These are phyloP conservation scores for Aporophyla lueneburgensis DNA, from an alignment of 2,888 invertebrate species.

Conservation along the genomic window DNA sequence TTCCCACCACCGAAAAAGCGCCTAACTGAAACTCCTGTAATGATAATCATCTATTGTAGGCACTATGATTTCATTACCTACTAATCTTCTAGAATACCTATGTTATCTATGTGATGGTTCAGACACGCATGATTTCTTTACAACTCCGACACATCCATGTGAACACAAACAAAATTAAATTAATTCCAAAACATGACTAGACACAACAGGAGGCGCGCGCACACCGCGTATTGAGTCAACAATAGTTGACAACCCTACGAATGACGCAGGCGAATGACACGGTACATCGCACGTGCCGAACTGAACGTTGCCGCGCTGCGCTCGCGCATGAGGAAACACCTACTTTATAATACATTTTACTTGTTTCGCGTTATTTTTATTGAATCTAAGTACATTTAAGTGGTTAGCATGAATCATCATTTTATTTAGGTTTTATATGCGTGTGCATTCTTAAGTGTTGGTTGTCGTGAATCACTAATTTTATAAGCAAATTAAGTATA, in stretches of 20 bases:
- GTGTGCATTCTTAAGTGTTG: constrained; percentile 7
- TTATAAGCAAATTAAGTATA: not conserved
- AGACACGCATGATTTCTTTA: not conserved
- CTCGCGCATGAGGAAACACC: constrained; percentile 60
- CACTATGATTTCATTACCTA: not conserved
- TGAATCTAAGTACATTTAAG: constrained; percentile 23
- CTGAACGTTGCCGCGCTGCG: constrained; percentile 46
- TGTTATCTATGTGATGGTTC: not conserved
- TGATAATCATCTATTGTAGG: no score
- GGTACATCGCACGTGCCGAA: constrained; percentile 62
- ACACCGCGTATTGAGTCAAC: constrained; percentile 44
- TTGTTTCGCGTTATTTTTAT: constrained; percentile 48
- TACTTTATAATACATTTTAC: constrained; percentile 50
- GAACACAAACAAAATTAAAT: constrained; percentile 12
- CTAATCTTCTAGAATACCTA: not conserved
- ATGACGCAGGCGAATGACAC: constrained; percentile 61
- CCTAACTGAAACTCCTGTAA: not conserved
- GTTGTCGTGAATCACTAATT: constrained; percentile 39
- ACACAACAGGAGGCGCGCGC: constrained; percentile 22
- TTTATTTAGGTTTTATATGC: constrained; percentile 29
- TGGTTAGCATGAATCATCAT: constrained; percentile 46
- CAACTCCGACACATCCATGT: constrained; percentile 1
- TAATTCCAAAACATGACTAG: constrained; percentile 32
- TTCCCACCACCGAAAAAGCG: not conserved
- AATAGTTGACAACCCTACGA: constrained; percentile 50